Evolutionary conservation across 2,888 invertebrate species (phyloP), one percentile per base, ranked within the genome.

Genomic region (Cacoxenus indagator): DNA sequence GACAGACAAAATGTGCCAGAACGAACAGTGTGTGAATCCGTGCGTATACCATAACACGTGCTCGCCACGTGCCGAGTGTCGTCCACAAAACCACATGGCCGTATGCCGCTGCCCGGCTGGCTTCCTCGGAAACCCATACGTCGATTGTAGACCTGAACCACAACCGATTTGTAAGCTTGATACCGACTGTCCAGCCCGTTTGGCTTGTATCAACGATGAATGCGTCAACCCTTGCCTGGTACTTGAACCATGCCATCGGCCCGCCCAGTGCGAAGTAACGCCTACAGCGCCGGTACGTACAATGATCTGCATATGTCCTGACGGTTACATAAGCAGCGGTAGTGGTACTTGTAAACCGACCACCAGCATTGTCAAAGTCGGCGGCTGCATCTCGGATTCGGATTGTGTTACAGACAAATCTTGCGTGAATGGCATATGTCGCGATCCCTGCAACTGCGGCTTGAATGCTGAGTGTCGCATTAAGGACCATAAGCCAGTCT

Each of bases 251-350:
- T 97, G 97, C 85, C 91, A 92, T 55, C 90, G 91, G 65, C 95
- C 96, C 43, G 93, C 96, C 0, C 91, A 91, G 73, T 96, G 96
- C 84, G 92, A 93, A 87, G 95, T 96, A 0, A 91, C 95, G 26
- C 92, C 93, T 0, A 94, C 96, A 4, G 87, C 93, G 27, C 96
- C 96, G 0, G 94, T 96, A 5, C 91, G 96, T 72, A 96, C 96
- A 0, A 95, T 96, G 94, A 91, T 95, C 45, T 97, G 96, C 85
- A 92, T 95, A 2, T 97, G 97, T 81, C 95, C 96, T 27, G 94
- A 94, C 64, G 96, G 96, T 19, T 96, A 95, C 80, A 92, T 95
- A 3, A 95, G 94, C 87, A 93, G 93, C 74, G 96, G 95, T 67
- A 92, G 92, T 75, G 95, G 95, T 62, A 91, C 93, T 48, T 95